A percentile compares a stretch with the other conserved stretches of the same genome.
These are phyloP conservation scores for Platycheirus rosarum DNA, from an alignment of 2,888 invertebrate genomes.

Conservation along the genomic window DNA sequence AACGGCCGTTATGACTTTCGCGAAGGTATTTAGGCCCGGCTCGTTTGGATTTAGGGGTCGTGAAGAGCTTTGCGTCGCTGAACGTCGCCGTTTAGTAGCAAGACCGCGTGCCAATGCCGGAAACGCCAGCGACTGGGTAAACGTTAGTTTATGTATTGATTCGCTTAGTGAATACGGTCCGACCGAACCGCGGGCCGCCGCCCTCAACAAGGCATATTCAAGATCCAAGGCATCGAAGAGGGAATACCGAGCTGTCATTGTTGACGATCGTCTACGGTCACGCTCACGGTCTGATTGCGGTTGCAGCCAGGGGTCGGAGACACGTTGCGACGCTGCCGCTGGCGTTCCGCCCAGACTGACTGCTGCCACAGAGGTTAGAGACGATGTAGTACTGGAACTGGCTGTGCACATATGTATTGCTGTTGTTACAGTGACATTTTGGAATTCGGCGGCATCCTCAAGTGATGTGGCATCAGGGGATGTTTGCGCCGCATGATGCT, in stretches of 20 bases:
- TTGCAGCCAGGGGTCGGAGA: constrained; percentile 83
- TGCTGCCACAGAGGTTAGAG: constrained; percentile 84
- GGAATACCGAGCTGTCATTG: constrained; percentile 86
- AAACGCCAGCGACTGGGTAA: constrained; percentile 89
- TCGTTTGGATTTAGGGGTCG: constrained; percentile 86
- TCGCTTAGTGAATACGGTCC: constrained; percentile 88
- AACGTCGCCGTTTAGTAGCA: constrained; percentile 85
- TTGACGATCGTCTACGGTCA: constrained; percentile 85
- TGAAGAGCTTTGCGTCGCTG: constrained; percentile 83
- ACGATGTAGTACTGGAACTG: constrained; percentile 85
- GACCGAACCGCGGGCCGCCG: constrained; percentile 88
- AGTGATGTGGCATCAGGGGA: constrained; percentile 82
- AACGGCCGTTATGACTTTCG: constrained; percentile 88
- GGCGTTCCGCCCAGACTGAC: constrained; percentile 80
- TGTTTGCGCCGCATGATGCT: constrained; percentile 81
- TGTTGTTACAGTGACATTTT: constrained; percentile 79
- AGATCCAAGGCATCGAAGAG: constrained; percentile 88
- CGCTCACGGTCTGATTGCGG: constrained; percentile 81
- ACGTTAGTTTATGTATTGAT: constrained; percentile 88
- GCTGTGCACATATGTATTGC: constrained; percentile 82
- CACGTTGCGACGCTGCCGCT: constrained; percentile 80
- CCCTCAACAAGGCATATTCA: constrained; percentile 87
- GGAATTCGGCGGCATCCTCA: constrained; percentile 83
- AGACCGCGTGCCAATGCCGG: constrained; percentile 88
- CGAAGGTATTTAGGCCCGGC: constrained; percentile 87